Evolutionary conservation across 2,888 invertebrate species (phyloP).

Genomic region (Tetramorium bicarinatum): DNA sequence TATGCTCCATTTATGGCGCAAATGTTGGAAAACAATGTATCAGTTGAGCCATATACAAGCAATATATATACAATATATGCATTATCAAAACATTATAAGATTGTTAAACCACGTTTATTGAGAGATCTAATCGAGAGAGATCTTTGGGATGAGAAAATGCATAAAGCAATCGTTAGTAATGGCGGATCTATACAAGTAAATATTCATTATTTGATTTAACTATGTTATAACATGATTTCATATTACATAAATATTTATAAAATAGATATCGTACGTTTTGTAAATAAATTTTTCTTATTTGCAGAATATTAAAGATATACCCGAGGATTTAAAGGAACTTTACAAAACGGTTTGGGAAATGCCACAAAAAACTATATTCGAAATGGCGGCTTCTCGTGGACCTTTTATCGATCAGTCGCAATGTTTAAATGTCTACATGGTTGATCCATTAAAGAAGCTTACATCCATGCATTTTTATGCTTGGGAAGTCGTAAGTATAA

Average conservation of each 20-base stretch:
- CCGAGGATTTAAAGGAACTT: slow-evolving; percentile 93
- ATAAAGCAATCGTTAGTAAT: slow-evolving; percentile 95
- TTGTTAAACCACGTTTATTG: slow-evolving; percentile 98
- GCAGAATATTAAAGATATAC: slow-evolving; percentile 94
- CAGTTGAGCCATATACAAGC: slow-evolving; percentile 98
- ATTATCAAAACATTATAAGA: slow-evolving; percentile 97
- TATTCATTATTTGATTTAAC: slow-evolving; percentile 18
- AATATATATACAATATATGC: slow-evolving; percentile 98
- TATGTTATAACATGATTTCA: background rate
- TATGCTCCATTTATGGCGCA: slow-evolving; percentile 99
- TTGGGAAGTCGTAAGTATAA: slow-evolving; percentile 92
- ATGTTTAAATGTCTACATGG: slow-evolving; percentile 98
- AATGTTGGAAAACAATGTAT: slow-evolving; percentile 99
- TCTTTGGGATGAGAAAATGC: slow-evolving; percentile 98
- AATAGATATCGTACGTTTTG: background rate
- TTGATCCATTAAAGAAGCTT: slow-evolving; percentile 96
- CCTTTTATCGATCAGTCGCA: slow-evolving; percentile 99
- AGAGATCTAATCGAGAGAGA: slow-evolving; percentile 96
- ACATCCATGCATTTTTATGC: slow-evolving; percentile 99
- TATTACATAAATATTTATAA: slow-evolving; percentile 7
- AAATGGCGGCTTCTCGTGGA: slow-evolving; percentile 99
- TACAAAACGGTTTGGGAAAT: slow-evolving; percentile 99
- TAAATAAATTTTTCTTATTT: slow-evolving; percentile 36
- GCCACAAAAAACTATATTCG: slow-evolving; percentile 95
- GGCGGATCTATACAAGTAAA: slow-evolving; percentile 95